These are phyloP conservation scores for Liasis olivaceus DNA, from an alignment of 2,797 vertebrate genomes.

Conservation along the genomic window DNA sequence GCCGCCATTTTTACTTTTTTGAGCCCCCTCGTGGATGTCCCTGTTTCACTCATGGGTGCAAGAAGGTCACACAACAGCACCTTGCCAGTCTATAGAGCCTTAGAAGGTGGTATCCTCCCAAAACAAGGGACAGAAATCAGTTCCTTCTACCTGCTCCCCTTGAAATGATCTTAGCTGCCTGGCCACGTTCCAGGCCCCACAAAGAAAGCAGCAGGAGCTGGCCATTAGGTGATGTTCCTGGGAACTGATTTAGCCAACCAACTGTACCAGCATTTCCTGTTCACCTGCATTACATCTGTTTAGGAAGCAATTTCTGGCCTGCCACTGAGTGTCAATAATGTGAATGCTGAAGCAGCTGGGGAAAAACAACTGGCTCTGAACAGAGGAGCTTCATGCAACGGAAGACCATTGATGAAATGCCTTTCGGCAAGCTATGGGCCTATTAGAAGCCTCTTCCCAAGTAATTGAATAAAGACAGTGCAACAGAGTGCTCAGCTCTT, in stretches of 20 bases:
- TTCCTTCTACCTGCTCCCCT: not conserved
- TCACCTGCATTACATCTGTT: not conserved
- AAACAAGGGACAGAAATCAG: not conserved
- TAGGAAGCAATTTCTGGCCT: not conserved
- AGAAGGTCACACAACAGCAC: too few relatives aligned
- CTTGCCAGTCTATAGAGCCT: not conserved
- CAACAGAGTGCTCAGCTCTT: not conserved
- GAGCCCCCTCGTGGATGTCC: too few relatives aligned
- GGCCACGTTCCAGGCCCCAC: not conserved
- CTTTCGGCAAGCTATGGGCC: not conserved
- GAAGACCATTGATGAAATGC: too few relatives aligned
- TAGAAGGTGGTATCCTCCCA: not conserved
- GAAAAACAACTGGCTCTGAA: not conserved
- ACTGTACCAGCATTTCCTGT: constrained; percentile 6
- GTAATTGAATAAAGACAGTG: not conserved
- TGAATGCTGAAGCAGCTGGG: not conserved
- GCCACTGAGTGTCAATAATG: too few relatives aligned
- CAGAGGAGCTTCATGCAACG: too few relatives aligned
- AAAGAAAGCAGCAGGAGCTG: not conserved
- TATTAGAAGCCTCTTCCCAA: not conserved
- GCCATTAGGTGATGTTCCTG: not conserved
- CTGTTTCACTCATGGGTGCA: too few relatives aligned
- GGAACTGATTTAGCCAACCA: not conserved
- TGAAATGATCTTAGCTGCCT: not conserved
- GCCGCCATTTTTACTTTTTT: too few relatives aligned